A percentile compares a stretch with the other conserved stretches of the same genome.
Conservation (phyloP, 2,797 vertebrate species). For the Enteromius trimaculatus region DNA sequence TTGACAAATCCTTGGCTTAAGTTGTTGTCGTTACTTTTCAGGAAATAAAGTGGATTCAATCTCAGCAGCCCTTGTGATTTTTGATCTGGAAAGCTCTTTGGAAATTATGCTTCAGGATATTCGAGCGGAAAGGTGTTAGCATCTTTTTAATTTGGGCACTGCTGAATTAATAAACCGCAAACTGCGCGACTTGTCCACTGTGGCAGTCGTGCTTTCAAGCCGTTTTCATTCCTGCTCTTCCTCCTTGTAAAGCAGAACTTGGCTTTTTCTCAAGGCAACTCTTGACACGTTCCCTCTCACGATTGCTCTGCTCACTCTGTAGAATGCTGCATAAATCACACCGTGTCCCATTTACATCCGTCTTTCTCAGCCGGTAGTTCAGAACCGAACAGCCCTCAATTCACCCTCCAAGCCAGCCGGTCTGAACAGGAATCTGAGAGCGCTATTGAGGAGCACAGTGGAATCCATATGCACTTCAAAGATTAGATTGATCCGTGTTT, state of each 20-base stretch:
- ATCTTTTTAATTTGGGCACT: conserved; percentile 21
- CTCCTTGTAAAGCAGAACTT: conserved; percentile 42
- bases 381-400: conserved; percentile 50
- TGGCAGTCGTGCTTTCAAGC: conserved; percentile 38
- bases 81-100: conserved; percentile 26
- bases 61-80: conserved; percentile 30
- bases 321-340: conserved; percentile 63
- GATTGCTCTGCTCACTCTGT: conserved; percentile 32
- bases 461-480: conserved; percentile 16
- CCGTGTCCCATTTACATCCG: conserved; percentile 61
- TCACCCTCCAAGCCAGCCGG: conserved; percentile 26
- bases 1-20: conserved; percentile 59
- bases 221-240: conserved; percentile 50
- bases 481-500: conserved; percentile 1
- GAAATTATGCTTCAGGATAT: conserved; percentile 30
- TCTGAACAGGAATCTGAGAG: conserved; percentile 40
- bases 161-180: conserved; percentile 54
- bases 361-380: conserved; percentile 49
- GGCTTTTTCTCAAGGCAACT: conserved; percentile 64
- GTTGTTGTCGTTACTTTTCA: conserved; percentile 46
- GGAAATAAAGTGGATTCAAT: conserved; percentile 38
- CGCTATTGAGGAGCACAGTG: neutral
- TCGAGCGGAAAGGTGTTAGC: conserved; percentile 30
- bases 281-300: conserved; percentile 63
- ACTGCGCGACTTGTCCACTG: conserved; percentile 23